A percentile compares a stretch with the other conserved stretches of the same genome.
These are phyloP conservation scores for Lithophane leautieri DNA, from an alignment of 2,888 invertebrate species.

Conservation along the genomic window DNA sequence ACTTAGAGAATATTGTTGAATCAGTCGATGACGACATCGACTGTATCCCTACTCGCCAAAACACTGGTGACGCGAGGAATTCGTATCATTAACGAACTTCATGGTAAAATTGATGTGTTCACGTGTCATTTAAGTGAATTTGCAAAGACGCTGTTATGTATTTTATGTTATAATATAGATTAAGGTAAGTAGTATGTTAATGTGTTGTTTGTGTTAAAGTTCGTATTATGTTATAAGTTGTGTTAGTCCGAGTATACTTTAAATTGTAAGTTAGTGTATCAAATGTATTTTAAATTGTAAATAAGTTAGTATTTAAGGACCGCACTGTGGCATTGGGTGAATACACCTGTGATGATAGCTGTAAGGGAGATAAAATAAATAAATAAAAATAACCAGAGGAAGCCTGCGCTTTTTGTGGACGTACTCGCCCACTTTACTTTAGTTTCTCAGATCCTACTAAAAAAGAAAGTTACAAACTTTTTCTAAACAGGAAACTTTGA, in stretches of 20 bases:
- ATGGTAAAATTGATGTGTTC: neutral
- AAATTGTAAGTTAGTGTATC: neutral
- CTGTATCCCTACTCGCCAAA: neutral
- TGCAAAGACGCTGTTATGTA: neutral
- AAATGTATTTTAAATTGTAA: neutral
- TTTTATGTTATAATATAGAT: neutral
- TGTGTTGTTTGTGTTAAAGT: neutral
- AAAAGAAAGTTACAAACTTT: constrained; percentile 6
- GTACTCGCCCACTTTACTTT: neutral
- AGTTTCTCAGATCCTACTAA: neutral
- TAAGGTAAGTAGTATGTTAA: neutral
- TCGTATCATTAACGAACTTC: neutral
- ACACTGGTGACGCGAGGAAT: neutral
- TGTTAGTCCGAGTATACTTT: neutral
- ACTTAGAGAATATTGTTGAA: neutral
- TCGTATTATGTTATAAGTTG: neutral
- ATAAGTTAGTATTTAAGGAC: neutral
- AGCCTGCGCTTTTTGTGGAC: neutral
- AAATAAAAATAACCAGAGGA: neutral
- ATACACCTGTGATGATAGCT: neutral
- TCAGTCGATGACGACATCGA: neutral
- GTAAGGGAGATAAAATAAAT: neutral
- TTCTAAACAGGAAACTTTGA: constrained; percentile 10
- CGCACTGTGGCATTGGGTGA: neutral
- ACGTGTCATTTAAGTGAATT: neutral